Evolutionary conservation across 2,113 vertebrate species (phyloP), one percentile per base, ranked within the genome.

Genomic region (Daboia siamensis): DNA sequence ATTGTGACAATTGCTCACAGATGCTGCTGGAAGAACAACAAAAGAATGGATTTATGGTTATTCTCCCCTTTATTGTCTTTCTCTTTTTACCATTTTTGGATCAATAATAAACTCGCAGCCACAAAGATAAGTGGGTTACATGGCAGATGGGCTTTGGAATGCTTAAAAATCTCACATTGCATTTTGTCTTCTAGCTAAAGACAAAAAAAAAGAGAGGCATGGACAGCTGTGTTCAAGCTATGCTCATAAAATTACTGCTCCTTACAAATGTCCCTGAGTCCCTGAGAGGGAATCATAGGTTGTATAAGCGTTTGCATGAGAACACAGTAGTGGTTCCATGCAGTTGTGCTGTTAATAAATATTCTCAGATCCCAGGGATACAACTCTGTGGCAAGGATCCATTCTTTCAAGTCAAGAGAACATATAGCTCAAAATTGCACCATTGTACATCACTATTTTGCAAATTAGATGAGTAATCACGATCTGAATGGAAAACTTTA

Each of bases 1-100:
- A 98, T 98, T 98, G 97, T 97, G 97, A 98, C 98, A 98, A 98
- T 98, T 98, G 98, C 98, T 97, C 97, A 95, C 94, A 97, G 97
- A 98, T 98, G 98, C 98, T 98, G 97, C 96, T 98, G 97, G 98
- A 98, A 98, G 97, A 97, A 97, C 96, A 98, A 98, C 98, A 97
- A 97, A 97, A 97, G 97, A 98, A 96, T 94, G 95, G 95, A 97
- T 98, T 97, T 97, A 97, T 96, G 95, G 93, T 95, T 97, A 93
- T 97, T 97, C 94, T 97, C 94, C 96, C 94, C 94, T 97, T 97
- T 97, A 96, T 98, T 97, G 96, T 95, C 69, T 97, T 96, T 97
- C 39, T 92, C 97, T 91, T 90, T 96, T 93, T 94, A 96, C 96
- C 94, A 95, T 97, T 97, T 51, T 95, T 97, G 95, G 96, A 97